phyloP scores from a whole-genome alignment of 2,113 vertebrate genomes.

The Psittacara wagleri region DNA sequence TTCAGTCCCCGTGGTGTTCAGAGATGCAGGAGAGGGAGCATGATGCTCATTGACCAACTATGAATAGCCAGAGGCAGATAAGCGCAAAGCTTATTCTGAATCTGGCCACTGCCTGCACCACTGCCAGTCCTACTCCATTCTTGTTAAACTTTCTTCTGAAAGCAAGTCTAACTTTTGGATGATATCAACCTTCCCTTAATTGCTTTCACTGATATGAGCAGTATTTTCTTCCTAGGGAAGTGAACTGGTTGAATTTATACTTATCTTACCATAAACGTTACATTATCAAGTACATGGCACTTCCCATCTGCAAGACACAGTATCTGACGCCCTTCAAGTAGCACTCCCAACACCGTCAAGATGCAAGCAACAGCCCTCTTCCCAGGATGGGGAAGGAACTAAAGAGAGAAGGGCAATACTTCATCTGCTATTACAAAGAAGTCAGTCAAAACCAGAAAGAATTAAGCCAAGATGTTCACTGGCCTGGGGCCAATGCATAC shows the following conservation, averaged over 20 bases:
- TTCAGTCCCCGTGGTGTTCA: neutral
- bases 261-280: neutral
- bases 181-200: neutral
- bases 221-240: neutral
- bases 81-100: neutral
- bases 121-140: neutral
- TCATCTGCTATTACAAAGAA: neutral
- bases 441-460: neutral
- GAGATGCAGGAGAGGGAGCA: neutral
- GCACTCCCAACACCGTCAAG: neutral
- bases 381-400: neutral
- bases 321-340: neutral
- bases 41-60: neutral
- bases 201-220: neutral
- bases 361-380: neutral
- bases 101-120: neutral
- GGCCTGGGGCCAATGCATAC: neutral
- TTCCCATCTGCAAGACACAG: neutral
- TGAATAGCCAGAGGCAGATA: neutral
- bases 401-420: neutral
- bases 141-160: neutral
- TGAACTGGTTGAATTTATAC: neutral
- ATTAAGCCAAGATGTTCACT: neutral
- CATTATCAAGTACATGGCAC: neutral
- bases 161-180: neutral